Conservation (phyloP, 2,113 vertebrate genomes). For the Pandion haliaetus region DNA sequence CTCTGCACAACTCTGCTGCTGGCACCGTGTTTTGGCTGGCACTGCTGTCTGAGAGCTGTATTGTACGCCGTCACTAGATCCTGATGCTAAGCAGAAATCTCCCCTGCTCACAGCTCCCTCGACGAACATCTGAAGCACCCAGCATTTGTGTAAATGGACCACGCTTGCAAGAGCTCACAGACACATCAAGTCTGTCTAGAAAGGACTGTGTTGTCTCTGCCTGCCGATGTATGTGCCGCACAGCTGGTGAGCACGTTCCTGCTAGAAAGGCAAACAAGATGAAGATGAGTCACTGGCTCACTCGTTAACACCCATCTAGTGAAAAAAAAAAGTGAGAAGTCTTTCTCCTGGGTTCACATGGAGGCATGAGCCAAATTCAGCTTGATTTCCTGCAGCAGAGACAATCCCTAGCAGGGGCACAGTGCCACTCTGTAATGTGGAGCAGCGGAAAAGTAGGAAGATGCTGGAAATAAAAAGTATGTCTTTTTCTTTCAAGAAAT, state of each 20-base stretch:
- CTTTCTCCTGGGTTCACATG: not conserved
- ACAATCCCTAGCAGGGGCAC: not conserved
- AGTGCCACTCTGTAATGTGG: not conserved
- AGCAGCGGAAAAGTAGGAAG: not conserved
- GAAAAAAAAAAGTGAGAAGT: not conserved
- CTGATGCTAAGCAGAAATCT: not conserved
- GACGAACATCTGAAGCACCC: not conserved
- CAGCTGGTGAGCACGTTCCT: conserved; percentile 8
- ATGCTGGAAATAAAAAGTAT: not conserved
- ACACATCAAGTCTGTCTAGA: not conserved
- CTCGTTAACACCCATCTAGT: not conserved
- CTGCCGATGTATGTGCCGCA: not conserved
- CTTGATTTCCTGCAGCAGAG: not conserved
- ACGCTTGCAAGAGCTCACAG: not conserved
- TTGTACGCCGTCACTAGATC: not conserved
- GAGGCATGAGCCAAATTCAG: not conserved
- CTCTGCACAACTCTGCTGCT: not conserved
- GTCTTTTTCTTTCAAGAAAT: not conserved
- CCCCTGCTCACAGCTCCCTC: not conserved
- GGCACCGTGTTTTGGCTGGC: not conserved
- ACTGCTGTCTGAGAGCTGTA: not conserved
- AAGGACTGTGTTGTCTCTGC: not conserved
- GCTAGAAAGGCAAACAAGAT: not conserved
- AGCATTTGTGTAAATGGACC: not conserved
- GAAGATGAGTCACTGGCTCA: not conserved